Conservation (phyloP, 2,797 vertebrate species). For the Tauraco hartlaubi region DNA sequence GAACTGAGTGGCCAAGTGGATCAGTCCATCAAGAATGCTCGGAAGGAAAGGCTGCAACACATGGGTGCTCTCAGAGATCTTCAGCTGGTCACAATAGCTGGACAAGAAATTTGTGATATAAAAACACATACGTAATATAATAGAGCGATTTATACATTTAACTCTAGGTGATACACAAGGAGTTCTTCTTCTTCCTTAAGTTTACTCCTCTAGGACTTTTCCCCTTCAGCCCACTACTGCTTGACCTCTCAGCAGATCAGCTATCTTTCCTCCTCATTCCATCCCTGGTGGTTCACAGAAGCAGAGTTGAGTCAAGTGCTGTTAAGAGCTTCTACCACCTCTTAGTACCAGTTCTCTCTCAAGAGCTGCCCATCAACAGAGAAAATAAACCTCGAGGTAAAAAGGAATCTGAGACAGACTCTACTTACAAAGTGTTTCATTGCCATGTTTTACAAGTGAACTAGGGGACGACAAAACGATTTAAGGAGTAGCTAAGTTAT, state of each 20-base stretch:
- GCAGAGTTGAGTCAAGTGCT: neutral
- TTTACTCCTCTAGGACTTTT: neutral
- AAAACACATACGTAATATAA: neutral
- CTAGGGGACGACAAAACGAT: neutral
- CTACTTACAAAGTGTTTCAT: neutral
- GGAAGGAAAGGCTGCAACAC: constrained; percentile 96
- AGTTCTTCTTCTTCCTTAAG: neutral
- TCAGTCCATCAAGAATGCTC: constrained; percentile 93
- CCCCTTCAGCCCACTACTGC: neutral
- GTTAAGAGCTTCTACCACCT: neutral
- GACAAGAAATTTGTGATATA: neutral
- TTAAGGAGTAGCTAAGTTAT: neutral
- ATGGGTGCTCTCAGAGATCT: constrained; percentile 94
- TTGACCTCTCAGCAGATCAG: neutral
- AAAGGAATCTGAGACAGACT: neutral
- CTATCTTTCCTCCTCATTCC: neutral
- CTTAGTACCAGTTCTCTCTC: neutral
- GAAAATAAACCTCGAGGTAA: neutral
- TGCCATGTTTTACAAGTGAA: neutral
- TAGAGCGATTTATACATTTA: neutral
- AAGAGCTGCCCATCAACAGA: neutral
- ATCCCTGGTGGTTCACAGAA: neutral
- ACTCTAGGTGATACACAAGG: neutral
- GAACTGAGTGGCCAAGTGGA: constrained; percentile 98
- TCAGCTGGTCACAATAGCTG: constrained; percentile 98